These are phyloP conservation scores for Leptobrachium ailaonicum DNA, from an alignment of 2,113 vertebrate species.

Conservation along the genomic window DNA sequence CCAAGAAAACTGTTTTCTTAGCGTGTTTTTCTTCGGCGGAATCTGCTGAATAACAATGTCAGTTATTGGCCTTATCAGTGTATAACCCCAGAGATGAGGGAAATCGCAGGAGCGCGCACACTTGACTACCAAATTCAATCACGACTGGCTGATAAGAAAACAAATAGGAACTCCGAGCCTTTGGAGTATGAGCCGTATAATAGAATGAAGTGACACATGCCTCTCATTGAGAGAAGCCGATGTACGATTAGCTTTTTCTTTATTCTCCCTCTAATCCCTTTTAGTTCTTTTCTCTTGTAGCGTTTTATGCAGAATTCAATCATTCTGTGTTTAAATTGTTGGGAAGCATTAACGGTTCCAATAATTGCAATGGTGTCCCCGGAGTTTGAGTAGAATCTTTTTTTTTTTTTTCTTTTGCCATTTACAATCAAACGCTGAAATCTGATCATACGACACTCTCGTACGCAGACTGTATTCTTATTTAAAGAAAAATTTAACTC, in stretches of 20 bases:
- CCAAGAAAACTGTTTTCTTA: slow-evolving; percentile 59
- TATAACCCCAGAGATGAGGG: slow-evolving; percentile 61
- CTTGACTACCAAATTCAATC: slow-evolving; percentile 66
- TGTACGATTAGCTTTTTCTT: slow-evolving; percentile 50
- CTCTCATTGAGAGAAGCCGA: slow-evolving; percentile 55
- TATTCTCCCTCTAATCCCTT: slow-evolving; percentile 44
- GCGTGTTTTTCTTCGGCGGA: slow-evolving; percentile 57
- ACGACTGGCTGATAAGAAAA: slow-evolving; percentile 57
- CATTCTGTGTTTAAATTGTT: slow-evolving; percentile 49
- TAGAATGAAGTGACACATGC: slow-evolving; percentile 55
- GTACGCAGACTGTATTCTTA: too few relatives aligned
- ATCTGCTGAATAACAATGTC: slow-evolving; percentile 57
- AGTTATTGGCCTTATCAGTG: slow-evolving; percentile 65
- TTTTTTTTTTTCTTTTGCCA: too few relatives aligned
- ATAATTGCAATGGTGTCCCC: background rate
- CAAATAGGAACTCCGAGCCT: slow-evolving; percentile 56
- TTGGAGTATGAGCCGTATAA: slow-evolving; percentile 54
- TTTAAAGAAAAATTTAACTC: too few relatives aligned
- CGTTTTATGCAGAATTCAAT: slow-evolving; percentile 52
- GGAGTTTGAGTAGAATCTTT: background rate
- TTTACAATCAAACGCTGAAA: too few relatives aligned
- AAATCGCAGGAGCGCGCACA: slow-evolving; percentile 59
- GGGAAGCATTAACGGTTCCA: slow-evolving; percentile 27
- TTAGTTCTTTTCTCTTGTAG: slow-evolving; percentile 36
- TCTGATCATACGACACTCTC: too few relatives aligned